These are phyloP conservation scores for Leucophenga montana DNA, from an alignment of 2,888 invertebrate species.

Conservation along the genomic window DNA sequence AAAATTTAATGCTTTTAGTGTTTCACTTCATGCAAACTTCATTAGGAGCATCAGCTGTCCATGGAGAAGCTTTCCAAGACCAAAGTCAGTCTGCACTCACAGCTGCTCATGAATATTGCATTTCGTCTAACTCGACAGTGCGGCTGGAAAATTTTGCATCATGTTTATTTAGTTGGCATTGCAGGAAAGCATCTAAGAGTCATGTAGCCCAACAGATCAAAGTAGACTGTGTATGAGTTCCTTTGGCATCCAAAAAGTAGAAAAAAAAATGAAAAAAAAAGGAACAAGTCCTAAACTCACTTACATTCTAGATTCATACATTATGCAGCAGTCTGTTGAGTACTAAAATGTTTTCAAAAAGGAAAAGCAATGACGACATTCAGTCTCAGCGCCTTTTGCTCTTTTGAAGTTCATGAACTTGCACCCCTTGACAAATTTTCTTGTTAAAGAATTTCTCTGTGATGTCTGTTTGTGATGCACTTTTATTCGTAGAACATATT, in stretches of 20 bases:
- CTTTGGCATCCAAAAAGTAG: too few relatives aligned
- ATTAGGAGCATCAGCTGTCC: background rate
- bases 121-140: conserved; percentile 12
- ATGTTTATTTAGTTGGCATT: background rate
- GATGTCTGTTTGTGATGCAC: background rate
- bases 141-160: background rate
- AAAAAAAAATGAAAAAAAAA: background rate
- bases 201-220: background rate
- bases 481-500: background rate
- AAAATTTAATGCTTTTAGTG: conserved; percentile 18
- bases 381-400: background rate
- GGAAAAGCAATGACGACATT: background rate
- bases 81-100: background rate
- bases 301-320: too few relatives aligned
- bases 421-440: background rate
- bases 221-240: background rate
- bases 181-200: background rate
- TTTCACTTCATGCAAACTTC: background rate
- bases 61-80: background rate
- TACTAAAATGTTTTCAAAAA: too few relatives aligned
- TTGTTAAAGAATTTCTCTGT: background rate
- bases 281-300: too few relatives aligned
- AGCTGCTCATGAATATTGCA: conserved; percentile 24
- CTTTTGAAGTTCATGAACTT: conserved; percentile 24
- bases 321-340: too few relatives aligned